Evolutionary conservation across 2,113 vertebrate species (phyloP), one percentile per base, ranked within the genome.

Genomic region (Heterocephalus glaber): DNA sequence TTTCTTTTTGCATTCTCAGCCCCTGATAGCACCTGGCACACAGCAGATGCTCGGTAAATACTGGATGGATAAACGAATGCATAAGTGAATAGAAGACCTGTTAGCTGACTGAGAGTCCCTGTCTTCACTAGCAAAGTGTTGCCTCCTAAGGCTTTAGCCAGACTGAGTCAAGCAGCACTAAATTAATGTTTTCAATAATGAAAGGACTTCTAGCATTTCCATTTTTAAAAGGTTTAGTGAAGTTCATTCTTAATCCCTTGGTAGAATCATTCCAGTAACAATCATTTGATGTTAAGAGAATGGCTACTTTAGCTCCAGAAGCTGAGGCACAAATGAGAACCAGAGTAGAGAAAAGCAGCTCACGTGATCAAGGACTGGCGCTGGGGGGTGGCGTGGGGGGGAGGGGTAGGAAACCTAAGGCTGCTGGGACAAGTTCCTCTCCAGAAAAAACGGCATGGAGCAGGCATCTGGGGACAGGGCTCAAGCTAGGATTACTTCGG

Each of bases 241-340:
- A 88, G 82, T 79, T 82, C 58, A 95, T 86, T 95, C 95, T 97
- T 97, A 96, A 92, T 94, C 90, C 70, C 90, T 86, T 65, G 54
- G 66, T 66, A 92, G 88, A 83, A 80, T 92, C 66, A 89, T 92
- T 92, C 95, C 79, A 65, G 66, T 80, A 92, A 89, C 89, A 89
- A 94, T 91, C 92, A 52, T 65, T 93, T 58, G 14, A 2, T 79
- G 28, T 93, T 41, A 82, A 85, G 13, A 35, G 63, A 16, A 49
- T 72, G 79, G 56, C 41, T 84, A 26, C 56, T 72, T 82, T 33
- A 19, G 30, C 56, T 92, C 90, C 52, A n/a, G 72, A 66, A 87
- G 38, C 66, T 16, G 54, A 89, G 72, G 96, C 81, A 84, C n/a
- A 80, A 70, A 81, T 72, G 63, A 83, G 56, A 86, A 58, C 16